Conservation (phyloP, 2,797 vertebrate species). For the Chlorospingus flavigularis region DNA sequence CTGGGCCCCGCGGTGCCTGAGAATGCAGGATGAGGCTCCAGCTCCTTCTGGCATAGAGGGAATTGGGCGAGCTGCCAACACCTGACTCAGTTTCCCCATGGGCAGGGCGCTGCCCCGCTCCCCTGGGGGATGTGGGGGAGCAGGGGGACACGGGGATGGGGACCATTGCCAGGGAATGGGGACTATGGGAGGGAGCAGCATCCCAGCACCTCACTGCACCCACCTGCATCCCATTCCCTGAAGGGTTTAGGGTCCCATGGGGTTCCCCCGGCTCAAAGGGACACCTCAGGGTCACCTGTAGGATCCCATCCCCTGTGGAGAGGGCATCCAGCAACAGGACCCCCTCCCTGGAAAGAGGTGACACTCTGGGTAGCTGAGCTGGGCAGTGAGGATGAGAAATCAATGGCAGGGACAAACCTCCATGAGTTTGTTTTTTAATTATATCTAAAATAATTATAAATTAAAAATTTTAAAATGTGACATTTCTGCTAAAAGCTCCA, state of each 20-base stretch:
- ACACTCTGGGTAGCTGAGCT: not conserved
- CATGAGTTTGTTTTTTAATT: not conserved
- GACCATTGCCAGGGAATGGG: not conserved
- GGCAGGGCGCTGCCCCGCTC: not conserved
- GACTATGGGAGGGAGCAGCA: not conserved
- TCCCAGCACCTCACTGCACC: rapidly evolving
- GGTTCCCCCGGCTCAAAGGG: not conserved
- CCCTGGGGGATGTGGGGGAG: not conserved
- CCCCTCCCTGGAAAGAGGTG: rapidly evolving
- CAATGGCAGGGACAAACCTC: not conserved
- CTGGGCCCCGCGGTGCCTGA: not conserved
- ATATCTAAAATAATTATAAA: not conserved
- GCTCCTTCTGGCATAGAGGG: not conserved
- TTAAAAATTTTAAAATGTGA: rapidly evolving
- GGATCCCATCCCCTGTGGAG: not conserved
- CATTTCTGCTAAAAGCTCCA: not conserved
- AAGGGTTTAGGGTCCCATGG: not conserved
- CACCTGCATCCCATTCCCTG: not conserved
- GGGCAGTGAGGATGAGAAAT: not conserved
- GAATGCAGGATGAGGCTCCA: not conserved
- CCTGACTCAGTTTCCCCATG: not conserved
- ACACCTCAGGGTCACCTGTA: not conserved
- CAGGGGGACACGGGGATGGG: not conserved
- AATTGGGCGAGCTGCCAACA: not conserved
- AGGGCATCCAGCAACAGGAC: rapidly evolving